phyloP scores from a whole-genome alignment of 2,888 invertebrate species.

The Leptopterna dolabrata region DNA sequence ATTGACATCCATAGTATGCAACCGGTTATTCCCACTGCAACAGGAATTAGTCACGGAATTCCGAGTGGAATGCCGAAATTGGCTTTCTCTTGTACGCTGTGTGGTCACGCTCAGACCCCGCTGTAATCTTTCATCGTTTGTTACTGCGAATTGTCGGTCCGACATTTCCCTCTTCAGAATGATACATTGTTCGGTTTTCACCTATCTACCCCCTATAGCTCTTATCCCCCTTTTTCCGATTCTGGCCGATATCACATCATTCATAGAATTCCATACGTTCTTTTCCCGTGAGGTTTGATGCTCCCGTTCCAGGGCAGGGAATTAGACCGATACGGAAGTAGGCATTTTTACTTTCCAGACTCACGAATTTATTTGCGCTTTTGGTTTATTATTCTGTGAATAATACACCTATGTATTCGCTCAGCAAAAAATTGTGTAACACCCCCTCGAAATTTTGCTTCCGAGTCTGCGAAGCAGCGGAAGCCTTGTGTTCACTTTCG shows the following conservation, averaged over 20 bases:
- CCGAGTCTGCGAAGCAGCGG: too few species aligned
- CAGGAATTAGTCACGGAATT: neutral
- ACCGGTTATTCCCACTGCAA: too few species aligned
- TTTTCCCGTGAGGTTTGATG: neutral
- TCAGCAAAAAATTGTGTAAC: too few species aligned
- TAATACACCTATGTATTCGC: too few species aligned
- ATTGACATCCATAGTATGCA: too few species aligned
- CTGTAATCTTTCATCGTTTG: neutral
- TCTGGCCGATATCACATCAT: neutral
- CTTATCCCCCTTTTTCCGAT: neutral
- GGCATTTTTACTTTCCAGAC: too few species aligned
- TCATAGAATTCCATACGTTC: neutral
- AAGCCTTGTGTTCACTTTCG: too few species aligned
- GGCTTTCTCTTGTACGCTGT: neutral
- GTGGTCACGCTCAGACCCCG: neutral
- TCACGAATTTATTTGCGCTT: too few species aligned
- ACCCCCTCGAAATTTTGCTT: too few species aligned
- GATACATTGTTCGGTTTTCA: neutral
- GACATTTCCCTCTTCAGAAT: conserved; percentile 3
- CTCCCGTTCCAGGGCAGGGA: neutral
- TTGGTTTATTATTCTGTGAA: too few species aligned
- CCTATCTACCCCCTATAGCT: neutral
- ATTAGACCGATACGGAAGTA: neutral
- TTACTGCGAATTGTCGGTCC: neutral
- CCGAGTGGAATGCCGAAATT: neutral